Evolutionary conservation across 2,797 vertebrate species (phyloP), one percentile per base, ranked within the genome.

Genomic region (Antennarius maculatus): DNA sequence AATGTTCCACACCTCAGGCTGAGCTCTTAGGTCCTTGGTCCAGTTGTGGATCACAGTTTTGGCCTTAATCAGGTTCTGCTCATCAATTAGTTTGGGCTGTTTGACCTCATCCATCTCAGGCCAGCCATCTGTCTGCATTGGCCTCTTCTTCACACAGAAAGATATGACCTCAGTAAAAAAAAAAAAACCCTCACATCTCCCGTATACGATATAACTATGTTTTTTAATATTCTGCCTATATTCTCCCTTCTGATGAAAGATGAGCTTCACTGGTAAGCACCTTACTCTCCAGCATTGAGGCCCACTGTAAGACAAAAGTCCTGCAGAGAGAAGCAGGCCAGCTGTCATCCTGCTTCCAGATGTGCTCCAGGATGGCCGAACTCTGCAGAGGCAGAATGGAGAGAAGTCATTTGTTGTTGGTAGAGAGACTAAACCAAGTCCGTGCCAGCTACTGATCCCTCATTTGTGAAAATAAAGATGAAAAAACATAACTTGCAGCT

Each of bases 281-380:
- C 92, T 94, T 94, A 86, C 83, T 92, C 75, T 93, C 92, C 67
- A 94, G 77, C 79, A 93, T 81, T 2, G 82, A 86, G 11, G 91
- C 91, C 92, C 92, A 94, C 60, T 94, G 91, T 8, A 92, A 61
- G 71, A 92, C 86, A 70, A 93, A 91, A 53, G 74, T 64, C 85
- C 69, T 87, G 86, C 94, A 94, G 59, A 89, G 75, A 39, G 85
- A 51, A 23, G 88, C 76, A 1, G 92, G 86, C 94, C 93, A 94
- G 69, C 70, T 84, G 62, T 94, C 92, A 14, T 92, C 90, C 64
- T 77, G 77, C 51, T 77, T 88, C 81, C 87, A 93, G 66, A 94
- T 90, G 80, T 92, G 63, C 74, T 92, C 90, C 84, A 94, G 74
- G 23, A 92, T 87, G 5, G 84, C 81, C 16, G 94, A 90, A 70